Evolutionary conservation across 2,888 invertebrate genomes (phyloP).

Genomic region (Perizoma affinitatum): DNA sequence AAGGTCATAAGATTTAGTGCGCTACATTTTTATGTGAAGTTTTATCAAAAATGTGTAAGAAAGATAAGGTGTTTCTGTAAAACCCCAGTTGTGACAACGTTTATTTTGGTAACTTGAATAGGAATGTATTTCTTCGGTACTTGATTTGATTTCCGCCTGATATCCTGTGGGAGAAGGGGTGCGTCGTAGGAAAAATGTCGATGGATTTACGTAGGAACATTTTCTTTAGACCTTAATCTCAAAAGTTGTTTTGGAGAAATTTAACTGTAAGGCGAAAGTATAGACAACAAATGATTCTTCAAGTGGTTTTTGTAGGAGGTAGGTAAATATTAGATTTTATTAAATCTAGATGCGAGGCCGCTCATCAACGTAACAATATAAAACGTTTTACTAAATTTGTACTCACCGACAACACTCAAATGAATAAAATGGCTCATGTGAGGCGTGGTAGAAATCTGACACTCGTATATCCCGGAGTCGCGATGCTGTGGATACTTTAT

Average conservation of each 20-base stretch:
- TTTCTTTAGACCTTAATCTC: not conserved
- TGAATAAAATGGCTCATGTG: constrained; percentile 96
- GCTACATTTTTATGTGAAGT: too few relatives aligned
- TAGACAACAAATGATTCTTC: too few relatives aligned
- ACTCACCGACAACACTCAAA: constrained; percentile 95
- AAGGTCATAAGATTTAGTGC: too few relatives aligned
- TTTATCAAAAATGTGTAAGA: too few relatives aligned
- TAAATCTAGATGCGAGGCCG: not conserved
- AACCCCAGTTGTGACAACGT: constrained; percentile 4
- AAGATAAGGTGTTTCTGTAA: constrained; percentile 1
- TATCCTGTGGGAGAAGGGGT: constrained; percentile 23
- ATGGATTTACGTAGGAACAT: constrained; percentile 15
- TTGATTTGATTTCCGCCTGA: constrained; percentile 27
- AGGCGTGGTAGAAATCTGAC: constrained; percentile 96
- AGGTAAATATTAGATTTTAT: too few relatives aligned
- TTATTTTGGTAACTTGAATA: constrained; percentile 12
- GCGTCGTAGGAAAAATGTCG: constrained; percentile 11
- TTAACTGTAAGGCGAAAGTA: too few relatives aligned
- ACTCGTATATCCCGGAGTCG: constrained; percentile 96
- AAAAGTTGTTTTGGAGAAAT: too few relatives aligned
- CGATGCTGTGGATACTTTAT: constrained; percentile 96
- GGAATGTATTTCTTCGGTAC: constrained; percentile 17
- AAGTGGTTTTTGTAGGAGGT: too few relatives aligned
- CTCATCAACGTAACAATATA: not conserved
- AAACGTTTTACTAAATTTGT: not conserved